These are phyloP conservation scores for Echeneis naucrates DNA, from an alignment of 2,797 vertebrate genomes.

Conservation along the genomic window DNA sequence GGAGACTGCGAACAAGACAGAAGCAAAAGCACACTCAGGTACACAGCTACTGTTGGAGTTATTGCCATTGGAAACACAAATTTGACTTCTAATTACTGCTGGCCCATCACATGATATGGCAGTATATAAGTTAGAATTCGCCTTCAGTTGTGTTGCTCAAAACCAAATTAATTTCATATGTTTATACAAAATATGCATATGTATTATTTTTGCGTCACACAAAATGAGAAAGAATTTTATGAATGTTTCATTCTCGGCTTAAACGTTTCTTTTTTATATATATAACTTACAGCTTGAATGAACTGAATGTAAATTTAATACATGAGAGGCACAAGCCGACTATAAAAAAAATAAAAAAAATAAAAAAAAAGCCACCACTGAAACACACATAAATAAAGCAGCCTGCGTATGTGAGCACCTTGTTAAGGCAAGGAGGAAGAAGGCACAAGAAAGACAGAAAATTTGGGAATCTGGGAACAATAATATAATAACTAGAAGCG, in stretches of 20 bases:
- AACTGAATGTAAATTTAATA: conserved; percentile 1
- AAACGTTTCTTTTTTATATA: not conserved
- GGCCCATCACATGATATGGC: conserved; percentile 3
- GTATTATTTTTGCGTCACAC: no score
- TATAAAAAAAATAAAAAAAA: no score
- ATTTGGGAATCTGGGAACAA: no score
- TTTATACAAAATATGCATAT: not conserved
- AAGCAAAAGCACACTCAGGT: conserved; percentile 30
- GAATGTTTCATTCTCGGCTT: no score
- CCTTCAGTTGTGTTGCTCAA: not conserved
- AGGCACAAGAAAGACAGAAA: not conserved
- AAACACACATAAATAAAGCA: not conserved
- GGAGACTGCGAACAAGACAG: conserved; percentile 85
- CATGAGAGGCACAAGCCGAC: conserved; percentile 3
- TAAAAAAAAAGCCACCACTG: conserved; percentile 9
- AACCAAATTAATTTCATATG: not conserved
- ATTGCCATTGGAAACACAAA: conserved; percentile 38
- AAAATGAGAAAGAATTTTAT: no score
- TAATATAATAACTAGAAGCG: no score
- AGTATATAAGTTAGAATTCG: not conserved
- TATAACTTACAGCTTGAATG: not conserved
- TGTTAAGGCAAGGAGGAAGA: not conserved
- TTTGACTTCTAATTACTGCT: not conserved
- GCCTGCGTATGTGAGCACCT: not conserved
- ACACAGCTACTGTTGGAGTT: conserved; percentile 22